Conservation (phyloP, 1,140 invertebrate species). For the Adoxophyes honmai region DNA sequence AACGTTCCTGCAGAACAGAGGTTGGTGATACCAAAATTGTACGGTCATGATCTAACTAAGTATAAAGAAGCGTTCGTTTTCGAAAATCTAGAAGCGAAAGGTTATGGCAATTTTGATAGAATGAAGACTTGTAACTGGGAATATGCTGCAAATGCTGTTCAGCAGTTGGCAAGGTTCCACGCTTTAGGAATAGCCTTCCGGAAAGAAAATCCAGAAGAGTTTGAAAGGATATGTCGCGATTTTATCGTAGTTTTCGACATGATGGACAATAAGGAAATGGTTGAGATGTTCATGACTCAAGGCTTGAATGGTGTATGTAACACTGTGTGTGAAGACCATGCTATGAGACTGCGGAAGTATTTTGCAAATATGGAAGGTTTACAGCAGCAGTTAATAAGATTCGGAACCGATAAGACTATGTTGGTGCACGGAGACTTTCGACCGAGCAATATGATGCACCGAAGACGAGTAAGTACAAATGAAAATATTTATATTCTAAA, state of each 20-base stretch:
- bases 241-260: not conserved
- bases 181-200: conserved; percentile 29
- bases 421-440: conserved; percentile 52
- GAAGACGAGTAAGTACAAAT: not conserved
- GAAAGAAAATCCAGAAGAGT: conserved; percentile 22
- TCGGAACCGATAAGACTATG: not conserved
- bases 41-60: conserved; percentile 12
- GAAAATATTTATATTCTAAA: too few relatives aligned
- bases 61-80: conserved; percentile 26
- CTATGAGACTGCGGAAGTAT: not conserved
- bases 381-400: not conserved
- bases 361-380: not conserved
- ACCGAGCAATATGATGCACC: conserved; percentile 49
- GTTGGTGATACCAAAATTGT: conserved; percentile 21
- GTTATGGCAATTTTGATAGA: conserved; percentile 25
- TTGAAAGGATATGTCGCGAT: not conserved
- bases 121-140: conserved; percentile 28
- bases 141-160: conserved; percentile 23
- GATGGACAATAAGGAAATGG: not conserved
- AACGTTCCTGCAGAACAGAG: conserved; percentile 7
- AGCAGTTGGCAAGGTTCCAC: conserved; percentile 28
- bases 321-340: not conserved
- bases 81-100: conserved; percentile 25
- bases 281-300: not conserved
- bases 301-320: not conserved